phyloP scores from a whole-genome alignment of 2,113 vertebrate species.

The Cromileptes altivelis region DNA sequence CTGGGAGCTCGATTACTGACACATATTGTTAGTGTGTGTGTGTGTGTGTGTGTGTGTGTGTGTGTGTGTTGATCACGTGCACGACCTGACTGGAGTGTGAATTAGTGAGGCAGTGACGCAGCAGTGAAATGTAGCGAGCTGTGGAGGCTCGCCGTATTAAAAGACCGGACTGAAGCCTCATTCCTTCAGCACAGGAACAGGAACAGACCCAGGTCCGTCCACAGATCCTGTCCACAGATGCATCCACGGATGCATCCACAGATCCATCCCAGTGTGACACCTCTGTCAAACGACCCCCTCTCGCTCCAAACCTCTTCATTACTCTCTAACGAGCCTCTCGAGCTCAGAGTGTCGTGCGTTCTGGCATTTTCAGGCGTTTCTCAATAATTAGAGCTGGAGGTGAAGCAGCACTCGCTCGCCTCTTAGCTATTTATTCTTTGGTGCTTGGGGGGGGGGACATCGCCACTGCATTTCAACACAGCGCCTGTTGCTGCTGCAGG shows the following conservation, averaged over 20 bases:
- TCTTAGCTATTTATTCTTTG: conserved; percentile 44
- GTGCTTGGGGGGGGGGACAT: background rate
- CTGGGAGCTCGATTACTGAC: conserved; percentile 51
- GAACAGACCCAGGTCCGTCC: background rate
- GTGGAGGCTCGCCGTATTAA: background rate
- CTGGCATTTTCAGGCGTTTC: conserved; percentile 37
- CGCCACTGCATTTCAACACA: conserved; percentile 41
- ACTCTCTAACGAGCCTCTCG: conserved; percentile 48
- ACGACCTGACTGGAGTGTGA: conserved; percentile 18
- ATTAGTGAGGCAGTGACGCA: conserved; percentile 6
- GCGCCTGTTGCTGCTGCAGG: conserved; percentile 28
- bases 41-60: conserved; percentile 18
- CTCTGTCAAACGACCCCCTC: conserved; percentile 34
- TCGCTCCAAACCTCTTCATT: conserved; percentile 41
- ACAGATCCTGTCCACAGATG: background rate
- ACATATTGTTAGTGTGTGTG: background rate
- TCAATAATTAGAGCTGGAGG: conserved; percentile 71
- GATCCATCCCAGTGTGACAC: conserved; percentile 19
- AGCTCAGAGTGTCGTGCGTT: conserved; percentile 31
- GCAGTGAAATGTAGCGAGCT: background rate
- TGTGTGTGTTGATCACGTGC: conserved; percentile 27
- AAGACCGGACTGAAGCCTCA: background rate
- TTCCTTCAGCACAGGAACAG: background rate
- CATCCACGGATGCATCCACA: background rate
- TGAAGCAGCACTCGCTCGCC: conserved; percentile 49